Conservation (phyloP, 2,797 vertebrate species). For the Anguilla marmorata region DNA sequence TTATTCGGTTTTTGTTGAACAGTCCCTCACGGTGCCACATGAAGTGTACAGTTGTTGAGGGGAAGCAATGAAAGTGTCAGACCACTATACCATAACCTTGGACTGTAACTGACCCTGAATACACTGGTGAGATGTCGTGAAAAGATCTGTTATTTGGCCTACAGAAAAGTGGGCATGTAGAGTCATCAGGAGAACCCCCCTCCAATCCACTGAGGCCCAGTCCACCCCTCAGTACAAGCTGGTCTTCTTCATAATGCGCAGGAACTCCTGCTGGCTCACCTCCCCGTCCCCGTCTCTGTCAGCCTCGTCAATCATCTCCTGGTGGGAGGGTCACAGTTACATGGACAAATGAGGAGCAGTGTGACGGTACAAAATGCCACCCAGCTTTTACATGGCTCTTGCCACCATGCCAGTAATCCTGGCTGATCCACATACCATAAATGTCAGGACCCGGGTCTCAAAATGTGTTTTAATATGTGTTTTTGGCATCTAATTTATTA, state of each 20-base stretch:
- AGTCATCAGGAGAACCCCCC: neutral
- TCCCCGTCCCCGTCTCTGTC: constrained; percentile 92
- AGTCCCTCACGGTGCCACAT: neutral
- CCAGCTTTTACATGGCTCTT: neutral
- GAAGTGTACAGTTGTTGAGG: neutral
- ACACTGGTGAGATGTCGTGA: neutral
- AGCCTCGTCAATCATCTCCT: constrained; percentile 96
- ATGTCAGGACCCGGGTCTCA: neutral
- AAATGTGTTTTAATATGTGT: neutral
- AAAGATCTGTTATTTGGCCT: constrained; percentile 8
- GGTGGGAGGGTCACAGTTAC: constrained; percentile 16
- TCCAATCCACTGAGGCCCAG: neutral
- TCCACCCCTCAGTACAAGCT: constrained; percentile 80
- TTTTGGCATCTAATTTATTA: neutral
- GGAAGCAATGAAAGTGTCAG: neutral
- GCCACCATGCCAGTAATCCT: neutral
- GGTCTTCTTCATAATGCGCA: constrained; percentile 95
- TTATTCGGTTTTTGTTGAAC: neutral
- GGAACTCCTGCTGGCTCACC: constrained; percentile 91
- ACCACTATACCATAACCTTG: neutral
- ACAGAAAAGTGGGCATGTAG: neutral
- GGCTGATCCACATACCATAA: neutral
- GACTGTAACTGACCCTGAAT: neutral
- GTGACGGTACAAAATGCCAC: neutral
- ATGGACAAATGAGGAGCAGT: neutral